A percentile compares a stretch with the other conserved stretches of the same genome.
Conservation (phyloP, 2,113 vertebrate species). For the Petaurus breviceps region DNA sequence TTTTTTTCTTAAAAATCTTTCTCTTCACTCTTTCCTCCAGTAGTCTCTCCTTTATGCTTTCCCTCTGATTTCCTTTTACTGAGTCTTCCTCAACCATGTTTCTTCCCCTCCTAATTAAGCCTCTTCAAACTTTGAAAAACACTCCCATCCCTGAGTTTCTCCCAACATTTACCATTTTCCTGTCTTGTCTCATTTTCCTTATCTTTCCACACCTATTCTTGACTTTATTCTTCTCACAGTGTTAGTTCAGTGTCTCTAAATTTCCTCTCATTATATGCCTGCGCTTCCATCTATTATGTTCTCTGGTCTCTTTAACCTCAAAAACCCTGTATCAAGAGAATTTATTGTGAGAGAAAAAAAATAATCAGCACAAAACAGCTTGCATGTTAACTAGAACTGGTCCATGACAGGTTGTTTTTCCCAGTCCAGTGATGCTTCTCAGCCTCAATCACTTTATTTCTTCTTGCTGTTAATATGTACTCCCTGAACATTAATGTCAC, state of each 20-base stretch:
- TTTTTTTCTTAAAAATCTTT: not conserved
- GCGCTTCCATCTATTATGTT: not conserved
- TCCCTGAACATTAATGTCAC: not conserved
- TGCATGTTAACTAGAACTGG: not conserved
- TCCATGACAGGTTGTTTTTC: not conserved
- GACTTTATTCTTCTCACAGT: not conserved
- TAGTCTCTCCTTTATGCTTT: not conserved
- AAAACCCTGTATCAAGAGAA: not conserved
- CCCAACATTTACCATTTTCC: not conserved
- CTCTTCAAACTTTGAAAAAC: constrained; percentile 14
- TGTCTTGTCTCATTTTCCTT: not conserved
- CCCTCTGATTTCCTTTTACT: not conserved
- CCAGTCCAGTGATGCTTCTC: fast-evolving
- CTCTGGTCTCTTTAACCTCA: not conserved
- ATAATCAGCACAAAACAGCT: not conserved
- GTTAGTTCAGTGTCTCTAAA: not conserved
- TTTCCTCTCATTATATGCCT: not conserved
- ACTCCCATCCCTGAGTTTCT: not conserved
- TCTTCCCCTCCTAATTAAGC: constrained; percentile 29
- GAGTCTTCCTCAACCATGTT: constrained; percentile 11
- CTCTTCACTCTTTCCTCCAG: not conserved
- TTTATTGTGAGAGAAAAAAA: not conserved
- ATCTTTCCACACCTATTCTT: not conserved
- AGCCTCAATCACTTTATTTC: fast-evolving
- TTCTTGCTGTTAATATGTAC: not conserved